phyloP scores from a whole-genome alignment of 2,797 vertebrate genomes.

The Myotis vivesi region DNA sequence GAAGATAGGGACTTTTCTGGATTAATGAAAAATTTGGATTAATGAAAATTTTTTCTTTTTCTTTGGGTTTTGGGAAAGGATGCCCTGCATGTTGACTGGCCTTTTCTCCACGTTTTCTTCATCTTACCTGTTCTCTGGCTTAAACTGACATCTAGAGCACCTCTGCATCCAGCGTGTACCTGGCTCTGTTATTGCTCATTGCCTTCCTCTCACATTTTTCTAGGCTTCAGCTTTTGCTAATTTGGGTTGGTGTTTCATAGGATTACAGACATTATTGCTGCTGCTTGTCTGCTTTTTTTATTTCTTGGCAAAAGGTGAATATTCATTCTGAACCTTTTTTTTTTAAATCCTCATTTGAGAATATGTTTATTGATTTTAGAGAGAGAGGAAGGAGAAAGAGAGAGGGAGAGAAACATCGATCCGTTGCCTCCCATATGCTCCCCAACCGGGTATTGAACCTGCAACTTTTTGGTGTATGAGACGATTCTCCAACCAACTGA shows the following conservation, averaged over 20 bases:
- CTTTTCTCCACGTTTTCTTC: background rate
- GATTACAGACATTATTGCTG: constrained; percentile 5
- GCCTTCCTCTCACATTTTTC: background rate
- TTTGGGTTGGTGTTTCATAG: background rate
- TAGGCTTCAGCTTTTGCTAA: background rate
- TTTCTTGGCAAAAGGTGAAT: constrained; percentile 27
- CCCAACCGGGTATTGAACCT: background rate
- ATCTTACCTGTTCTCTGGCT: background rate
- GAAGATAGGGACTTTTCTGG: background rate
- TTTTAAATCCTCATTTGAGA: background rate
- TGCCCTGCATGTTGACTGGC: background rate
- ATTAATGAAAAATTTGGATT: background rate
- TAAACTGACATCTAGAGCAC: background rate
- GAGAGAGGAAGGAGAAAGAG: background rate
- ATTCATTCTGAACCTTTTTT: background rate
- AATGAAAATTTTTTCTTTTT: background rate
- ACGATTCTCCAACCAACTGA: background rate
- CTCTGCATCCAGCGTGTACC: background rate
- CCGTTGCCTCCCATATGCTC: background rate
- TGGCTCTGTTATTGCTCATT: background rate
- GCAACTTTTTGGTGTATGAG: background rate
- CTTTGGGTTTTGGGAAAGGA: background rate
- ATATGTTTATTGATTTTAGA: background rate
- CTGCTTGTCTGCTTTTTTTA: background rate
- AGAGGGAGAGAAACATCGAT: background rate